Evolutionary conservation across 2,888 invertebrate species (phyloP), one percentile per base, ranked within the genome.

Genomic region (Eristalis tenax): DNA sequence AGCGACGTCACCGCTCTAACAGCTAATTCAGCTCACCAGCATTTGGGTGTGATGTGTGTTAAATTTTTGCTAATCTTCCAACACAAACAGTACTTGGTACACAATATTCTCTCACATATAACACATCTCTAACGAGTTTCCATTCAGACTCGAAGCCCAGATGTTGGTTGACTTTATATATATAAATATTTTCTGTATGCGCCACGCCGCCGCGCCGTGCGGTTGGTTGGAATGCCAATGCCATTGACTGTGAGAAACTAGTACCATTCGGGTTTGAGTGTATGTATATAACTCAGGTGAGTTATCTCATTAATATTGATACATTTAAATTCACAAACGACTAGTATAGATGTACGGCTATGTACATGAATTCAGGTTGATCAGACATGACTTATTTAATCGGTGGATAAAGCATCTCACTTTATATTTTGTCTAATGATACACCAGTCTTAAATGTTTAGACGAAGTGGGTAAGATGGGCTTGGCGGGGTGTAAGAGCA

Each of bases 141-240:
- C 26, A 59, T 22, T 15, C 18, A n/a, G 18, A 18, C 18, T 50
- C 8, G 50, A 50, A 10, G 0, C 38, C 38, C 38, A 38, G 38
- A 38, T 38, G 38, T 50, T 50, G n/a, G 6, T 8, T 50, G 8
- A n/a, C 11, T 11, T 35, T n/a, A 43, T 43, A 15, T 15, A 43
- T 6, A 2, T 38, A 18, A 18, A 50, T 50, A 50, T 50, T 50
- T 50, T 22, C 50, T 18, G n/a, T 50, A 50, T 50, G 50, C 18
- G 50, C 18, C 50, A 50, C 50, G 18, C 50, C 18, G 50, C 18
- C 50, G 18, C 50, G 18, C 50, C 50, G 50, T 50, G 50, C 50
- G 50, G 57, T 59, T 15, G 40, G 26, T 22, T 76, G 40, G 59
- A 66, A 76, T 76, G 59, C 59, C 75, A 76, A 76, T 66, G 75